phyloP scores from a whole-genome alignment of 2,113 vertebrate genomes.

The Actenoides hombroni region DNA sequence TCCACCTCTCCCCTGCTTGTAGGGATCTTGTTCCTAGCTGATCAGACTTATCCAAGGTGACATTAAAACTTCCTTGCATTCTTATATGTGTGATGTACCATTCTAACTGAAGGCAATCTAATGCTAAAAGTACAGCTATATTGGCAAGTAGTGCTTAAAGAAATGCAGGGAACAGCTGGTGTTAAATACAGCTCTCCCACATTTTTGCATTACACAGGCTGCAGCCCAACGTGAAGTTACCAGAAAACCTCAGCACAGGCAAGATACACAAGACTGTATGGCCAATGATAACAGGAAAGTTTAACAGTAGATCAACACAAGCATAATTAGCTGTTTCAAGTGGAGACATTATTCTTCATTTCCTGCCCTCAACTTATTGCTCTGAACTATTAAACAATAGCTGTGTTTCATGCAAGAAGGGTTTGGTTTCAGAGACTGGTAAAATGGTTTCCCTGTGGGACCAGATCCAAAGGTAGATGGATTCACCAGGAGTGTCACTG shows the following conservation, averaged over 20 bases:
- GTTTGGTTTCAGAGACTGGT: conserved; percentile 3
- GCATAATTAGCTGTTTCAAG: conserved; percentile 51
- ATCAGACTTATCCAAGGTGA: not conserved
- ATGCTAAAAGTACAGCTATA: not conserved
- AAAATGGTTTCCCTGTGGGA: not conserved
- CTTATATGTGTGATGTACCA: not conserved
- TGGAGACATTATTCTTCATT: conserved; percentile 56
- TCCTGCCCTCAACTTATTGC: conserved; percentile 42
- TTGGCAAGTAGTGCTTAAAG: not conserved
- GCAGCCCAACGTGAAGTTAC: conserved; percentile 2
- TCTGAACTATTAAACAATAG: conserved; percentile 50
- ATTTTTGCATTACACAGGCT: not conserved
- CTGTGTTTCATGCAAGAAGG: conserved; percentile 23
- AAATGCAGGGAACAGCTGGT: not conserved
- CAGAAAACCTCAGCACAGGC: not conserved
- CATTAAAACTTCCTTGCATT: not conserved
- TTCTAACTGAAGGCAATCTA: not conserved
- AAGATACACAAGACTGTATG: not conserved
- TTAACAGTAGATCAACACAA: conserved; percentile 46
- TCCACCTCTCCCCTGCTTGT: not conserved
- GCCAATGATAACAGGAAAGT: conserved; percentile 57
- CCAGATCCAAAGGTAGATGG: not conserved
- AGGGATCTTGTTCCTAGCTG: not conserved
- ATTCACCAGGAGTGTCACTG: not conserved
- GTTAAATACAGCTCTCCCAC: not conserved